Evolutionary conservation across 2,797 vertebrate species (phyloP).

Genomic region (Melanotaenia nigrans): DNA sequence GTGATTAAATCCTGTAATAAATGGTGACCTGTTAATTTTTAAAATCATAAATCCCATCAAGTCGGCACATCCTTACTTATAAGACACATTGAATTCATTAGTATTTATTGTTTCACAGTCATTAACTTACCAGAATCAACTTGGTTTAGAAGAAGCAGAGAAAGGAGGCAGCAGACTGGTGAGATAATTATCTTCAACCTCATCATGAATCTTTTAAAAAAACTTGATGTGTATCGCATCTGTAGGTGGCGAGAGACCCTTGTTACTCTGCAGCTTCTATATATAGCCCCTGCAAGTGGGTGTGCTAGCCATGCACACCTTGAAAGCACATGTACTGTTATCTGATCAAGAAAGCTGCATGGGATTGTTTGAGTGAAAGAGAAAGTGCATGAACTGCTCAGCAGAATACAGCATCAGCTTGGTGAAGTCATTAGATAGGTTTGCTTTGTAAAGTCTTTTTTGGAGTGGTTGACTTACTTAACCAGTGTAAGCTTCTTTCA

Average conservation of each 20-base stretch:
- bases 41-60: neutral
- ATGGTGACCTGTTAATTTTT: neutral
- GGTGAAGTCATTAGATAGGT: conserved; percentile 45
- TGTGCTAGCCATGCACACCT: neutral
- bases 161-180: conserved; percentile 20
- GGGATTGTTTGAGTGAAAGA: conserved; percentile 1
- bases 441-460: conserved; percentile 48
- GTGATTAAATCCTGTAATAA: neutral
- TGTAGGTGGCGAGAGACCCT: neutral
- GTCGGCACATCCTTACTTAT: neutral
- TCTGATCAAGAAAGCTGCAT: neutral
- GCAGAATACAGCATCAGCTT: conserved; percentile 56
- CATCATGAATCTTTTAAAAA: neutral
- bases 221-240: neutral
- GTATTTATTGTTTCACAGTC: neutral
- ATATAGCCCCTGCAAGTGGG: conserved; percentile 30
- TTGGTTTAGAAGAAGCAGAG: conserved; percentile 45
- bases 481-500: neutral
- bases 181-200: conserved; percentile 53
- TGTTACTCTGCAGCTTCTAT: neutral
- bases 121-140: conserved; percentile 59
- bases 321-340: neutral
- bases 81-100: neutral
- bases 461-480: conserved; percentile 8
- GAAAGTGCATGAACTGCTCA: conserved; percentile 39